These are phyloP conservation scores for Periophthalmodon schlosseri DNA, from an alignment of 2,113 vertebrate genomes.

Conservation along the genomic window DNA sequence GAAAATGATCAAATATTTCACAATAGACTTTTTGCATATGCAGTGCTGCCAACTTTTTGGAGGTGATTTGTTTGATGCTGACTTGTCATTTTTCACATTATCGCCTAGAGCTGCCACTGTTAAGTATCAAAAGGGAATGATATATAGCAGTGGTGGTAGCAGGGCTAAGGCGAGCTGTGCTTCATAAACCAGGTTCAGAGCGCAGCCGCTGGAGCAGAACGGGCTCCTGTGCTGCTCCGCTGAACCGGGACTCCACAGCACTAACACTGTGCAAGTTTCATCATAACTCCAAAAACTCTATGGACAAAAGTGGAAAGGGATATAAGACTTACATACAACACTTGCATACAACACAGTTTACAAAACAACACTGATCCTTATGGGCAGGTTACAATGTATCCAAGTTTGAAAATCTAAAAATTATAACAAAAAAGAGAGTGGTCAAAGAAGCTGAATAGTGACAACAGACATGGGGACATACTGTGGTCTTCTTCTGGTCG, in stretches of 20 bases:
- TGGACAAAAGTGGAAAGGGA: neutral
- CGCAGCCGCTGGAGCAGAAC: conserved; percentile 56
- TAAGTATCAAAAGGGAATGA: conserved; percentile 38
- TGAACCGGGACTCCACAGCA: conserved; percentile 38
- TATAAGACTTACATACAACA: neutral
- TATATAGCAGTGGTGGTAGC: conserved; percentile 22
- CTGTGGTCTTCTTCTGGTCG: too few species aligned
- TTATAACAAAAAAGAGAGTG: too few species aligned
- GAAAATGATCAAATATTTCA: conserved; percentile 9
- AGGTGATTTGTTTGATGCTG: conserved; percentile 3
- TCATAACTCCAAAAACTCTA: conserved; percentile 1
- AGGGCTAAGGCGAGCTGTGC: conserved; percentile 24
- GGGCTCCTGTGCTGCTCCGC: conserved; percentile 35
- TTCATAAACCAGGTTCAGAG: conserved; percentile 44
- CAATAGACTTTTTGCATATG: conserved; percentile 10
- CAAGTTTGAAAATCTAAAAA: too few species aligned
- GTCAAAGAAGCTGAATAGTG: too few species aligned
- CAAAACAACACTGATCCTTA: neutral
- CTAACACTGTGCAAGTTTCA: conserved; percentile 25
- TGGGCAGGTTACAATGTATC: neutral
- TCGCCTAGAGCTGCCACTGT: conserved; percentile 22
- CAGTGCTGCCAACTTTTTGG: conserved; percentile 6
- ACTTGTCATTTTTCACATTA: conserved; percentile 6
- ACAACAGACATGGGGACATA: too few species aligned
- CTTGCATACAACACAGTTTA: neutral